Evolutionary conservation across 2,888 invertebrate species (phyloP).

Genomic region (Chromoteleia sp.): DNA sequence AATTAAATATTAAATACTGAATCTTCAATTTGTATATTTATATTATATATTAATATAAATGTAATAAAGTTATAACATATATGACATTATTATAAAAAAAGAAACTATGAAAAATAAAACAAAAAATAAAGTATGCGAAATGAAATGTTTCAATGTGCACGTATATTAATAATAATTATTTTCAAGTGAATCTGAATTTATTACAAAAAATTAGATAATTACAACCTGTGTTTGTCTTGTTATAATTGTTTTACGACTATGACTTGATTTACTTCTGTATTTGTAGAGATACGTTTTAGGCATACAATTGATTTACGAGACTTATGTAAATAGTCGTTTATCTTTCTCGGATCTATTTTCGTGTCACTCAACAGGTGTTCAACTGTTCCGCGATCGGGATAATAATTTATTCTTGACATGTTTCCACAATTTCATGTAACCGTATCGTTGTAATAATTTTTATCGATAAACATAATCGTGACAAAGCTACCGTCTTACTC

Average conservation of each 20-base stretch:
- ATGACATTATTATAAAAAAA: too few species aligned
- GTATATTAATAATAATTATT: background rate
- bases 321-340: slow-evolving; percentile 38
- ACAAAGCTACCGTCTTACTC: background rate
- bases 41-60: too few species aligned
- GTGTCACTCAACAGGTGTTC: slow-evolving; percentile 27
- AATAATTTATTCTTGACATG: slow-evolving; percentile 13
- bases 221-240: background rate
- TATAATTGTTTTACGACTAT: background rate
- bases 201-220: background rate
- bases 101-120: too few species aligned
- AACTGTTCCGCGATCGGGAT: slow-evolving; percentile 5
- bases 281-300: background rate
- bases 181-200: background rate
- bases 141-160: too few species aligned
- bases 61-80: too few species aligned
- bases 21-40: too few species aligned
- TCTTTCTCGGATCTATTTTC: slow-evolving; percentile 35
- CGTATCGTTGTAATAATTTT: background rate
- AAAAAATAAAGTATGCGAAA: too few species aligned
- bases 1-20: too few species aligned
- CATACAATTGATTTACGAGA: slow-evolving; percentile 29
- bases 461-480: background rate
- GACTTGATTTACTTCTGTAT: slow-evolving; percentile 14
- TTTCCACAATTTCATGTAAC: slow-evolving; percentile 12